Conservation (phyloP, 1,140 invertebrate genomes). For the Hypsibius dujardini region DNA sequence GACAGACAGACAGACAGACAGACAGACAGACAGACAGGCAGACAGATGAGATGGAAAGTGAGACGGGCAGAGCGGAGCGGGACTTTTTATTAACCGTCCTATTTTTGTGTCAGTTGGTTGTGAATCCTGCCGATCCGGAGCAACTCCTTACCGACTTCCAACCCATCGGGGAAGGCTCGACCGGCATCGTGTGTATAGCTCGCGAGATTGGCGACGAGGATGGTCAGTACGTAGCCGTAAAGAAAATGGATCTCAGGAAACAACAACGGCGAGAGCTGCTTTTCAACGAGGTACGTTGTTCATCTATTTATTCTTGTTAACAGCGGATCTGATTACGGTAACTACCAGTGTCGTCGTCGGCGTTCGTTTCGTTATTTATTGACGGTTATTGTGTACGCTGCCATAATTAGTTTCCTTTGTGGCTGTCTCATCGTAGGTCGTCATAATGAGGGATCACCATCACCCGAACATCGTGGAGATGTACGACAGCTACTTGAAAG, state of each 20-base stretch:
- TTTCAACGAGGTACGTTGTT: constrained; percentile 76
- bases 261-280: constrained; percentile 90
- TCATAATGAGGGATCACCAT: constrained; percentile 96
- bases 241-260: constrained; percentile 94
- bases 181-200: constrained; percentile 89
- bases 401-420: constrained; percentile 17
- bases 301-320: too few species aligned
- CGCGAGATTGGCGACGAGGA: constrained; percentile 46
- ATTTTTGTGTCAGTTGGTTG: constrained; percentile 68
- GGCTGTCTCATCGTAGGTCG: constrained; percentile 42
- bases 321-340: too few species aligned
- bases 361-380: too few species aligned
- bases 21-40: too few species aligned
- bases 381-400: constrained; percentile 14
- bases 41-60: not conserved
- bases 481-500: constrained; percentile 91
- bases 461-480: constrained; percentile 98
- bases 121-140: constrained; percentile 79
- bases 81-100: too few species aligned
- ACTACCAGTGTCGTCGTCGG: too few species aligned
- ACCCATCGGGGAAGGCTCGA: constrained; percentile 95
- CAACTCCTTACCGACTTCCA: constrained; percentile 76
- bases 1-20: too few species aligned
- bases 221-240: constrained; percentile 80
- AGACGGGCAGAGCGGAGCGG: too few species aligned